phyloP scores from a whole-genome alignment of 1,140 invertebrate species.

The Pteromalus puparum region DNA sequence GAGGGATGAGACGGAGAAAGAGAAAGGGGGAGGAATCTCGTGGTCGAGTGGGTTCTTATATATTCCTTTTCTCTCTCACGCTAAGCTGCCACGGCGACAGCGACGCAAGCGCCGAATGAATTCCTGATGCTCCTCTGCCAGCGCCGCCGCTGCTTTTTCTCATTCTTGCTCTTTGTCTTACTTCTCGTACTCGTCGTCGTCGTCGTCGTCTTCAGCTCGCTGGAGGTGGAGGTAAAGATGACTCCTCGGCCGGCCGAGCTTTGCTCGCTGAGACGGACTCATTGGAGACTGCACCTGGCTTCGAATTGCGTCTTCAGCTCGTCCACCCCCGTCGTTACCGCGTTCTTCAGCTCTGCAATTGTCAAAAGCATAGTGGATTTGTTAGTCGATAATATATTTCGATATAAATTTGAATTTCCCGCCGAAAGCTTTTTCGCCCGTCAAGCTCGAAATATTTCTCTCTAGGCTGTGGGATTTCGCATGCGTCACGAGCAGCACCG shows the following conservation, averaged over 20 bases:
- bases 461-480: neutral
- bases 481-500: neutral
- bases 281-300: constrained; percentile 95
- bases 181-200: constrained; percentile 37
- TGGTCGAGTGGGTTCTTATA: too few relatives aligned
- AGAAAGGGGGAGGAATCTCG: neutral
- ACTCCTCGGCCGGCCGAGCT: constrained; percentile 33
- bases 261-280: constrained; percentile 68
- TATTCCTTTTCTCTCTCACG: neutral
- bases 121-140: constrained; percentile 35
- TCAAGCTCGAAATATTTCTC: neutral
- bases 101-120: constrained; percentile 13
- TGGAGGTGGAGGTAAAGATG: constrained; percentile 21
- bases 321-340: constrained; percentile 95
- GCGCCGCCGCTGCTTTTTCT: neutral
- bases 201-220: constrained; percentile 33
- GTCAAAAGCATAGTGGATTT: constrained; percentile 30
- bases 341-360: constrained; percentile 93
- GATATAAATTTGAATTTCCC: too few relatives aligned
- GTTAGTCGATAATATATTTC: neutral
- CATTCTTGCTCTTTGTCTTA: neutral
- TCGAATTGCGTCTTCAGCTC: constrained; percentile 95
- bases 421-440: neutral
- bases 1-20: neutral
- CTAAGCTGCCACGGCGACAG: neutral